Conservation (phyloP, 1,140 invertebrate species). For the Solen grandis region DNA sequence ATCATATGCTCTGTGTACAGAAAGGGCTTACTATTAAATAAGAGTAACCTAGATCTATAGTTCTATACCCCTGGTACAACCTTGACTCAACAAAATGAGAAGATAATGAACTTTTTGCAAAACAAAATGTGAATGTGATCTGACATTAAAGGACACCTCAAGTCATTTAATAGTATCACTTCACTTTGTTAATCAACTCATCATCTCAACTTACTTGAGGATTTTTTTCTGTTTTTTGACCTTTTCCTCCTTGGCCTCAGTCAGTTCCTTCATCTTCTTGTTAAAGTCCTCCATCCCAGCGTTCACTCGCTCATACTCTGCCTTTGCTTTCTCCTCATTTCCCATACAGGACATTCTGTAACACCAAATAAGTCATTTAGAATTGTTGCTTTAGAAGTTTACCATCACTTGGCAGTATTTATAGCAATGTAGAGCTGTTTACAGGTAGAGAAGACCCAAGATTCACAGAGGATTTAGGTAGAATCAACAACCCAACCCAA, state of each 20-base stretch:
- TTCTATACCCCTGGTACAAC: neutral
- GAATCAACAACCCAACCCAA: no score
- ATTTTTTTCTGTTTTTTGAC: slow-evolving; percentile 72
- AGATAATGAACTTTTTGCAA: no score
- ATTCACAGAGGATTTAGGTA: no score
- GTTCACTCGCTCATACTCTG: slow-evolving; percentile 73
- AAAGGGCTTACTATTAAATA: neutral
- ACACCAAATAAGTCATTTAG: no score
- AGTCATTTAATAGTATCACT: no score
- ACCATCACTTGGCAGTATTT: no score
- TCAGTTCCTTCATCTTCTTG: slow-evolving; percentile 71
- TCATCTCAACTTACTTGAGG: slow-evolving; percentile 74
- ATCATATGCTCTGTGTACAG: slow-evolving; percentile 76
- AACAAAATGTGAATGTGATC: no score
- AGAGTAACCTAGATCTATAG: neutral
- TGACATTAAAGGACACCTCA: no score
- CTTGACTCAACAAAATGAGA: neutral
- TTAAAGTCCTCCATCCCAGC: slow-evolving; percentile 74
- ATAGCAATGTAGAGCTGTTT: no score
- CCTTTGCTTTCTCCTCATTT: slow-evolving; percentile 74
- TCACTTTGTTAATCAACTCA: no score
- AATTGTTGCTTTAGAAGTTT: no score
- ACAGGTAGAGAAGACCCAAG: no score
- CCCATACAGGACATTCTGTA: slow-evolving; percentile 72
- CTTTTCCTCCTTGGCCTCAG: slow-evolving; percentile 72